A percentile compares a stretch with the other conserved stretches of the same genome.
Evolutionary conservation across 2,797 vertebrate genomes (phyloP).

Genomic region (Sphenopsis melanotis): DNA sequence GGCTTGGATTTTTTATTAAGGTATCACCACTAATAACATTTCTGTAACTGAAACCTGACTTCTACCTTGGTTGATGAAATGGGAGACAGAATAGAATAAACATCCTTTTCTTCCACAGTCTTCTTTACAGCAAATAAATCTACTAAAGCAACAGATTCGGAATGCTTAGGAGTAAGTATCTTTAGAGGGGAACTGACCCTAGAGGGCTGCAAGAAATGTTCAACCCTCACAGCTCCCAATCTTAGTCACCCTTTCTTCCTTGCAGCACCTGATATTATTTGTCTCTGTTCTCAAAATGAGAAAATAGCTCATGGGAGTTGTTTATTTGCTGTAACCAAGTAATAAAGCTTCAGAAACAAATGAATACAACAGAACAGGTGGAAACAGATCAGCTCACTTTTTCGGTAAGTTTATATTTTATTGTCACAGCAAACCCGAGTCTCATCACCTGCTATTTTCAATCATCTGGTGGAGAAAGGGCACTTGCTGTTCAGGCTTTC

Average conservation of each 20-base stretch:
- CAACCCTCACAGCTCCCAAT: not conserved
- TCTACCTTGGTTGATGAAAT: not conserved
- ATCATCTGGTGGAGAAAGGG: not conserved
- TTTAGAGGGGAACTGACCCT: not conserved
- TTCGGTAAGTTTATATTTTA: not conserved
- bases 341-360: slow-evolving; percentile 18
- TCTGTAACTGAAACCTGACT: not conserved
- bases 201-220: not conserved
- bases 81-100: not conserved
- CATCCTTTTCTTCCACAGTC: not conserved
- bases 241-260: not conserved
- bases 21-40: not conserved
- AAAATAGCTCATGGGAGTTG: slow-evolving; percentile 15
- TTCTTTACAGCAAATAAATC: not conserved
- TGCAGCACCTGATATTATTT: not conserved
- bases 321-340: not conserved
- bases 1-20: not conserved
- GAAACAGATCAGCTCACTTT: not conserved
- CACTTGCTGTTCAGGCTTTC: not conserved
- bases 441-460: not conserved
- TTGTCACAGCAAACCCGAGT: not conserved
- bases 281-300: slow-evolving; percentile 5
- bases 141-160: not conserved
- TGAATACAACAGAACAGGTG: not conserved
- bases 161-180: not conserved